phyloP scores from a whole-genome alignment of 1,140 invertebrate genomes.

The Drosophila ironensis region DNA sequence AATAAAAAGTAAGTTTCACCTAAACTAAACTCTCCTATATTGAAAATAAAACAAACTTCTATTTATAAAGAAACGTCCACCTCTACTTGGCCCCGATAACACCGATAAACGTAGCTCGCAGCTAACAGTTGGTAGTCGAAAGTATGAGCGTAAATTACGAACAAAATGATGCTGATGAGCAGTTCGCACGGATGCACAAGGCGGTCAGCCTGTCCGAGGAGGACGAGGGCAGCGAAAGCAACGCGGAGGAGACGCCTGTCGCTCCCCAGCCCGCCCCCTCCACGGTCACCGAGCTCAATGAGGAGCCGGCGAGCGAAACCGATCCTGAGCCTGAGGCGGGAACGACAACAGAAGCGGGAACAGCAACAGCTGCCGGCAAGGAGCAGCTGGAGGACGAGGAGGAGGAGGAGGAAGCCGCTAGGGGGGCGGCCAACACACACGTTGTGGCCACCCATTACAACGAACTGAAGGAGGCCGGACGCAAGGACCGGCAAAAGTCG shows the following conservation, averaged over 20 bases:
- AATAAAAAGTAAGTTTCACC: too few relatives aligned
- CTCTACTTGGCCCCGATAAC: constrained; percentile 8
- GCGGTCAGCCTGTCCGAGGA: constrained; percentile 49
- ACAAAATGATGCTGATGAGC: constrained; percentile 36
- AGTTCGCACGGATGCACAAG: constrained; percentile 30
- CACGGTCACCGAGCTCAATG: constrained; percentile 5
- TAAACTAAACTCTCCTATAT: too few relatives aligned
- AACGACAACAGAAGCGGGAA: too few relatives aligned
- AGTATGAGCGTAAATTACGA: constrained; percentile 64
- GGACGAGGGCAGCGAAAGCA: constrained; percentile 49
- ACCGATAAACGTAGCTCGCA: not conserved
- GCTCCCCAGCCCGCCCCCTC: not conserved
- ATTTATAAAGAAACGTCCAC: too few relatives aligned
- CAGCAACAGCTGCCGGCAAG: too few relatives aligned
- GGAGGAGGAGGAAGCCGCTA: constrained; percentile 3
- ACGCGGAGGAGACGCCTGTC: constrained; percentile 7
- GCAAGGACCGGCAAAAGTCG: constrained; percentile 90
- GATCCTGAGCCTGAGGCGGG: too few relatives aligned
- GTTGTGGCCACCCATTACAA: constrained; percentile 94
- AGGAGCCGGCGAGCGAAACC: too few relatives aligned
- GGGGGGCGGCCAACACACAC: constrained; percentile 82
- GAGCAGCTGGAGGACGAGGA: not conserved
- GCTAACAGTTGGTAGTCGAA: constrained; percentile 2
- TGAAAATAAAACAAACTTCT: too few relatives aligned
- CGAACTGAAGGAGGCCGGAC: constrained; percentile 90